Base-by-base conservation (phyloP, 2,797 vertebrate genomes). In the Intellagama lesueurii region DNA sequence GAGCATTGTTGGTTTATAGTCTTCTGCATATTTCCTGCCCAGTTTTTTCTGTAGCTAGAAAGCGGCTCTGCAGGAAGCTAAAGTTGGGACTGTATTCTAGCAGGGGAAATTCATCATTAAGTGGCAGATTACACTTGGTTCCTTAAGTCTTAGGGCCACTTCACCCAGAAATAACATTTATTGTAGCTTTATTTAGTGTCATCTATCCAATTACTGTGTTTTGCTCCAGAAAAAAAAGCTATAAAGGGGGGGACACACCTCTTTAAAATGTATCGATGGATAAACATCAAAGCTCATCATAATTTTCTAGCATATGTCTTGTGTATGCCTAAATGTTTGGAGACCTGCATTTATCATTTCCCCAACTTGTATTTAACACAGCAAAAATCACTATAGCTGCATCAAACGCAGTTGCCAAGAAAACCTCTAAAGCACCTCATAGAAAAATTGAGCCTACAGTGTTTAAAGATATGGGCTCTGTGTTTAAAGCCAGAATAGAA, bases 391-490 rank as follows among this genome's bases (percentile, higher is more conserved):
- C 4, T 19, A 7, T 52, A 80, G 68, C 86, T 70, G 44, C 77
- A 78, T 47, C 47, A 70, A 69, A 80, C 6, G 14, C 30, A 5
- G 66, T 70, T 56, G 86, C 64, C 77, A 80, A 85, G 30, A 24
- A 85, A 86, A 77, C 30, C 52, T 5, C 7, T 24, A 19, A 87
- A 80, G n/a, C 12, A 28, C 9, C 40, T 80, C 22, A 16, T 78
- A 77, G 73, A 64, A n/a, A 68, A 85, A 26, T 40, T 60, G 30
- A 80, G 1, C n/a, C 14, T 68, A 69, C 60, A 28, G n/a, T n/a
- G 85, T 1, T 17, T 85, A 56, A 86, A 81, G n/a, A n/a, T 79
- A 52, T 49, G 85, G 17, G 1, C 81, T 12, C 30, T 92, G 81
- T 49, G 87, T 16, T 49, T 17, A 0, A 86, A 90, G 52, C 9